These are phyloP conservation scores for Aethes cnicana DNA, from an alignment of 2,888 invertebrate genomes.

Conservation along the genomic window DNA sequence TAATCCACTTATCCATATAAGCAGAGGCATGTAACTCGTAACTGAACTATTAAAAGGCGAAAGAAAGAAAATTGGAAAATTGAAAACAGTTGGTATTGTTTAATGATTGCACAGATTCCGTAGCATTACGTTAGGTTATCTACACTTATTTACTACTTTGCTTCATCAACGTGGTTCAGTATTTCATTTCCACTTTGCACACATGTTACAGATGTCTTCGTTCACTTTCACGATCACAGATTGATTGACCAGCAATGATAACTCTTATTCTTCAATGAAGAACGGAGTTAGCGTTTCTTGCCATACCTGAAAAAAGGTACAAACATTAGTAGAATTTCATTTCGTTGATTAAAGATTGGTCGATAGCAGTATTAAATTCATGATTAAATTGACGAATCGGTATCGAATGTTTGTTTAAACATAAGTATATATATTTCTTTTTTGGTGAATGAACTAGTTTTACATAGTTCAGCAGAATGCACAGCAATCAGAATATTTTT, in stretches of 20 bases:
- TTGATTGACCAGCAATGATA: slow-evolving; percentile 5
- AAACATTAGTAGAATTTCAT: neutral
- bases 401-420: too few relatives aligned
- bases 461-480: too few relatives aligned
- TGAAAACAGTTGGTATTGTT: slow-evolving; percentile 8
- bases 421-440: too few relatives aligned
- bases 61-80: neutral
- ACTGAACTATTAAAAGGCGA: too few relatives aligned
- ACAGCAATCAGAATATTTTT: too few relatives aligned
- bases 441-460: too few relatives aligned
- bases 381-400: too few relatives aligned
- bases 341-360: too few relatives aligned
- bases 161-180: neutral
- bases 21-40: too few relatives aligned
- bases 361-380: too few relatives aligned
- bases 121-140: neutral
- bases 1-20: too few relatives aligned
- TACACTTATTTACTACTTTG: neutral
- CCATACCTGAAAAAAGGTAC: slow-evolving; percentile 37
- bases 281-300: slow-evolving; percentile 34
- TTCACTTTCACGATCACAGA: slow-evolving; percentile 22
- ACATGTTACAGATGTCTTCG: slow-evolving; percentile 9
- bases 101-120: slow-evolving; percentile 9
- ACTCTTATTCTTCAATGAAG: neutral
- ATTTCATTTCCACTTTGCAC: neutral